phyloP scores from a whole-genome alignment of 2,888 invertebrate genomes.

The Syritta pipiens region DNA sequence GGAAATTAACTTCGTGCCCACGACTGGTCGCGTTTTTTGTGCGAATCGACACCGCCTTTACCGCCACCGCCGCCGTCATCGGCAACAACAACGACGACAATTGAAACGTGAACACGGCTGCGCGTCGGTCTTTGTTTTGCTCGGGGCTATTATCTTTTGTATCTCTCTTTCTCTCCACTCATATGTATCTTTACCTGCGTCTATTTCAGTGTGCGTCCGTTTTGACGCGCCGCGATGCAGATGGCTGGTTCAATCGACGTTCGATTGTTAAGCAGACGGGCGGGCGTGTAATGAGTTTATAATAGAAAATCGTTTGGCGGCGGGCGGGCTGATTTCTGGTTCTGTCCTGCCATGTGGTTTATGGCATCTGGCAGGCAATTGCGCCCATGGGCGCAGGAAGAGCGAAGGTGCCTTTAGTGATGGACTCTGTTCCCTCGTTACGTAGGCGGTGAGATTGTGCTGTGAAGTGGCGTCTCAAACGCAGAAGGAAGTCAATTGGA shows the following conservation, averaged over 20 bases:
- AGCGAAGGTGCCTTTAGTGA: too few relatives aligned
- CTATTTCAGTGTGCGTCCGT: conserved; percentile 28
- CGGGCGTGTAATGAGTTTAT: conserved; percentile 16
- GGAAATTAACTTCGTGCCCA: conserved; percentile 63
- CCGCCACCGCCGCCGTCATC: background rate
- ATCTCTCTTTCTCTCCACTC: background rate
- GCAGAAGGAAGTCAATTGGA: too few relatives aligned
- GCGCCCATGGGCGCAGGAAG: too few relatives aligned
- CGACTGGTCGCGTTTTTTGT: too few relatives aligned
- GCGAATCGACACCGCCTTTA: conserved; percentile 2
- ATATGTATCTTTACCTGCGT: conserved; percentile 1
- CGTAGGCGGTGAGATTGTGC: too few relatives aligned
- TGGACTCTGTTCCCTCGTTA: too few relatives aligned
- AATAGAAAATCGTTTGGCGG: background rate
- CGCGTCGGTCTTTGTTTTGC: conserved; percentile 45
- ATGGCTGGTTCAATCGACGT: conserved; percentile 21
- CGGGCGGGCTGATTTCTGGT: too few relatives aligned
- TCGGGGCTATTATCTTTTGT: conserved; percentile 7
- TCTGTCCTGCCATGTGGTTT: too few relatives aligned
- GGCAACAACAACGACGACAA: conserved; percentile 24
- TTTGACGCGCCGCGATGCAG: conserved; percentile 16
- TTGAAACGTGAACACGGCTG: conserved; percentile 45
- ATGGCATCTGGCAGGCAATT: too few relatives aligned
- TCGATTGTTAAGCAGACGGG: conserved; percentile 3
- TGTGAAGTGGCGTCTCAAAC: too few relatives aligned